Conservation (phyloP, 2,888 invertebrate species). For the Cantharis rustica region DNA sequence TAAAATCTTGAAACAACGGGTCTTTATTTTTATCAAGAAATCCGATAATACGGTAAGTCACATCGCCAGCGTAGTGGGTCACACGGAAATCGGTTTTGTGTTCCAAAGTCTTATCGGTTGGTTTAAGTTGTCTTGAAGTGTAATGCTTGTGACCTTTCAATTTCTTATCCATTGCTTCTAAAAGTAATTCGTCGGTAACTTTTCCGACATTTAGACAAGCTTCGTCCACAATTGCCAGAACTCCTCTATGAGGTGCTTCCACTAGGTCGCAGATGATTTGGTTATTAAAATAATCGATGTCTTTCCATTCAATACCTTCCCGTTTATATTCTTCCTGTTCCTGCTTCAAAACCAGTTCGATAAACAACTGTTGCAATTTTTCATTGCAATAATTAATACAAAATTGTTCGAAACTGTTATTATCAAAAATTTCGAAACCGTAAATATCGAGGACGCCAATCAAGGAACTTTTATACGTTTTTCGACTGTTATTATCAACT, state of each 20-base stretch:
- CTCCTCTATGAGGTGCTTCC: constrained; percentile 86
- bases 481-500: constrained; percentile 63
- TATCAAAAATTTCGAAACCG: constrained; percentile 97
- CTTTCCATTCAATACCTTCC: constrained; percentile 95
- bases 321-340: constrained; percentile 97
- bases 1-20: constrained; percentile 95
- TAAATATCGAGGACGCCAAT: constrained; percentile 98
- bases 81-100: constrained; percentile 65
- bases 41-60: constrained; percentile 85
- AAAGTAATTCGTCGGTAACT: constrained; percentile 80
- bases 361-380: constrained; percentile 96
- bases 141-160: constrained; percentile 87
- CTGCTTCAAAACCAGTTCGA: constrained; percentile 95
- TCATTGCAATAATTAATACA: constrained; percentile 99
- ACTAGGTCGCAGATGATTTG: constrained; percentile 94
- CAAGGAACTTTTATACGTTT: constrained; percentile 73
- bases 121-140: constrained; percentile 82
- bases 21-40: constrained; percentile 99
- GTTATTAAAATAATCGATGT: constrained; percentile 97
- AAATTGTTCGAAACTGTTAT: constrained; percentile 97
- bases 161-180: constrained; percentile 93
- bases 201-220: constrained; percentile 96
- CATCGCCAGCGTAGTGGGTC: constrained; percentile 96
- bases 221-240: constrained; percentile 93
- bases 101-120: constrained; percentile 70